Conservation (phyloP, 1,140 invertebrate species). For the Linepithema humile region DNA sequence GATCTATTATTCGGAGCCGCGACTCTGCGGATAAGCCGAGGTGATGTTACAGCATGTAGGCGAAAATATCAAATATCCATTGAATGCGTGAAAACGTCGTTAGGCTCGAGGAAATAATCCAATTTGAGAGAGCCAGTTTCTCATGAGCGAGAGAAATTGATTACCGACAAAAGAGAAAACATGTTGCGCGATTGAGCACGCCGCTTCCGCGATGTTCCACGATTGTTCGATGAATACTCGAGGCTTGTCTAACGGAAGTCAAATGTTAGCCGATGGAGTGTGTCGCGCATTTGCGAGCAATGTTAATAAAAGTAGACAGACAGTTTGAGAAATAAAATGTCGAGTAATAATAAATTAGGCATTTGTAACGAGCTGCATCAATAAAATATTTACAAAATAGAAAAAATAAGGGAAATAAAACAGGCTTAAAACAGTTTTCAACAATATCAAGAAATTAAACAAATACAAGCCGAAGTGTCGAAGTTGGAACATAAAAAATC, state of each 20-base stretch:
- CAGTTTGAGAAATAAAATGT: background rate
- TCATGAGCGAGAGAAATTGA: conserved; percentile 70
- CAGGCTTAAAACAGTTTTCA: too few species aligned
- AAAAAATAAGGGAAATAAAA: too few species aligned
- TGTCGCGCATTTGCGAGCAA: background rate
- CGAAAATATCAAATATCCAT: background rate
- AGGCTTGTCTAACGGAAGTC: conserved; percentile 42
- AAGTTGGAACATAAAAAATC: too few species aligned
- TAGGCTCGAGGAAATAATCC: conserved; percentile 31
- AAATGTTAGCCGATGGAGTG: conserved; percentile 3
- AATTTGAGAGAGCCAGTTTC: conserved; percentile 49
- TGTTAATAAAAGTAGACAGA: background rate
- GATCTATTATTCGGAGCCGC: background rate
- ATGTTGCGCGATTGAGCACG: conserved; percentile 55
- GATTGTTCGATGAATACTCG: conserved; percentile 18
- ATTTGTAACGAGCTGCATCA: too few species aligned
- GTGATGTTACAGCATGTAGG: background rate
- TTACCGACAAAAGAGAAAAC: conserved; percentile 71
- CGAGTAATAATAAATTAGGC: too few species aligned
- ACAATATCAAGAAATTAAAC: too few species aligned
- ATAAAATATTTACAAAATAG: too few species aligned
- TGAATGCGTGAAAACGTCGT: background rate
- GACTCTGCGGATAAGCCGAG: background rate
- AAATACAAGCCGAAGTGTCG: too few species aligned
- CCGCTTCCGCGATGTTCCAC: conserved; percentile 64